Evolutionary conservation across 1,140 invertebrate species (phyloP), one percentile per base, ranked within the genome.

Genomic region (Epicauta chinensis): DNA sequence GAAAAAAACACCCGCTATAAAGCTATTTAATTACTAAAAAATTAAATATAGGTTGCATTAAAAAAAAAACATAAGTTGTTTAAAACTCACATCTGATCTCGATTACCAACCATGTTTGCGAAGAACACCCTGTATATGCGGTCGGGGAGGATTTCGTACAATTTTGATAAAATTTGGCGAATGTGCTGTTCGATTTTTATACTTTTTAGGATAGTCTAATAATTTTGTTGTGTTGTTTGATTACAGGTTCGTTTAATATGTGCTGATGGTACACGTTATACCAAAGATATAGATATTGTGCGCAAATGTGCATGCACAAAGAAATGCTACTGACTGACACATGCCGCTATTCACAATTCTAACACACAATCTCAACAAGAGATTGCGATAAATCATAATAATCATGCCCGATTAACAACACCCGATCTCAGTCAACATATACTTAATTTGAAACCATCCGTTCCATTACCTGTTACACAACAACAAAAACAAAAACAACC

Each of bases 201-300:
- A n/a, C n/a, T n/a, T n/a, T n/a, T n/a, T n/a, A n/a, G n/a, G n/a
- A n/a, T n/a, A n/a, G n/a, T n/a, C n/a, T n/a, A n/a, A n/a, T n/a
- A n/a, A n/a, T n/a, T n/a, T n/a, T n/a, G n/a, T n/a, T n/a, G n/a
- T n/a, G n/a, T n/a, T n/a, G n/a, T n/a, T n/a, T n/a, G n/a, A n/a
- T n/a, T n/a, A n/a, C n/a, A 87, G 85, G 82, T 87, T 51, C 87
- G 92, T 56, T 80, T 97, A 51, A 86, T 93, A 63, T 98, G 95
- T 75, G 81, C 83, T 59, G 87, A 97, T 71, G 93, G 93, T 41
- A 89, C 85, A 49, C 86, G 89, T 41, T 96, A 93, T 78, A 91
- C 91, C 67, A 93, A 94, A 79, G 89, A 96, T 68, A 84, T 98
- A 64, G 91, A 97, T 67, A 89, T 98, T 65, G 90, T 98, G 67